A percentile compares a stretch with the other conserved stretches of the same genome.
Evolutionary conservation across 2,797 vertebrate genomes (phyloP).

Genomic region (Leucoraja ocellata): DNA sequence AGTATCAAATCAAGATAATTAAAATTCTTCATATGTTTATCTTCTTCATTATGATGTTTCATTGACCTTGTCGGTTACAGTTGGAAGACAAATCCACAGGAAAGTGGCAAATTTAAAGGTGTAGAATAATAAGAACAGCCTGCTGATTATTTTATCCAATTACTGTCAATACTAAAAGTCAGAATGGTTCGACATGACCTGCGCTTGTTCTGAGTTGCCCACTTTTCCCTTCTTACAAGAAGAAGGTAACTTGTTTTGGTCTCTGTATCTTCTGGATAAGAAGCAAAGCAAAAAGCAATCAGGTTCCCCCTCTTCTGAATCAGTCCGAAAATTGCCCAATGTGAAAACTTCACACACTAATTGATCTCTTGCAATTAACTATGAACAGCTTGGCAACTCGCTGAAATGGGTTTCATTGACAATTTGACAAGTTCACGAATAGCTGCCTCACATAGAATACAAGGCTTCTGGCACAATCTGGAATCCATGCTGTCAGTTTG

Average conservation of each 20-base stretch:
- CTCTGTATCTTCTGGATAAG: not conserved
- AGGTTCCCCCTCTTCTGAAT: not conserved
- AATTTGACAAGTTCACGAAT: not conserved
- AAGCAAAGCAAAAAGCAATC: not conserved
- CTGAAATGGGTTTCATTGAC: not conserved
- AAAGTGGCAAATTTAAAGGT: not conserved
- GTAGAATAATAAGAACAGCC: not conserved
- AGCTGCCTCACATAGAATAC: not conserved
- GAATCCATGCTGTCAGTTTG: not conserved
- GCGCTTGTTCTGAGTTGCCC: not conserved
- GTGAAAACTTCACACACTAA: not conserved
- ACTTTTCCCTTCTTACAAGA: not conserved
- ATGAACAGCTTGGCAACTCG: not conserved
- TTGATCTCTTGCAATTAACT: not conserved
- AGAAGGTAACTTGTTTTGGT: not conserved
- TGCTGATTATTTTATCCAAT: not conserved
- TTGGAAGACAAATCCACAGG: not conserved
- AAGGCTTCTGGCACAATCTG: not conserved
- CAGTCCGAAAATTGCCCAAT: not conserved
- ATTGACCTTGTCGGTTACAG: not conserved
- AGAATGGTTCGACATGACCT: not conserved
- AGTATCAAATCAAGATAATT: not conserved
- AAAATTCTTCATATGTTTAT: not conserved
- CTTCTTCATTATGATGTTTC: not conserved
- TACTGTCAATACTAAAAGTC: not conserved